Evolutionary conservation across 2,888 invertebrate genomes (phyloP).

Genomic region (Sialis fuliginosa): DNA sequence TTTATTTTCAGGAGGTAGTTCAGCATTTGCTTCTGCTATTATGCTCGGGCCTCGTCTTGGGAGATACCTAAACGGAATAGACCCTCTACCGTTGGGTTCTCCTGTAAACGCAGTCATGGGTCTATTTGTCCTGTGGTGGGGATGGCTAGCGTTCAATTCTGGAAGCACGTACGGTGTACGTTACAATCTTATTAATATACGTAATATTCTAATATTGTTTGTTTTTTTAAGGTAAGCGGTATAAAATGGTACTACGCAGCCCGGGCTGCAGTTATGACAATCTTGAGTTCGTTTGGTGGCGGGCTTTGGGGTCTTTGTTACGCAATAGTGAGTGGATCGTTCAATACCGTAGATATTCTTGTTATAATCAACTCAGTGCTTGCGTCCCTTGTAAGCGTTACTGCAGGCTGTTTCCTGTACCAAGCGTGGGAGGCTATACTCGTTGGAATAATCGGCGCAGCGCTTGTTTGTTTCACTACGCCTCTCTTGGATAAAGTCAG

Average conservation of each 20-base stretch:
- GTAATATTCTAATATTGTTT: background rate
- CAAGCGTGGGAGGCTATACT: conserved; percentile 72
- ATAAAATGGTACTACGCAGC: conserved; percentile 86
- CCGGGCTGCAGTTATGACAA: conserved; percentile 74
- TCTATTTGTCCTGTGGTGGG: conserved; percentile 90
- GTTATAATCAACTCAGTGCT: conserved; percentile 78
- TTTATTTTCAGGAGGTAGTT: conserved; percentile 34
- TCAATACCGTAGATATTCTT: conserved; percentile 60
- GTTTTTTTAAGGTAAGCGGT: conserved; percentile 38
- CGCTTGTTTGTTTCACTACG: conserved; percentile 49
- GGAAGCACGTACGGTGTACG: conserved; percentile 69
- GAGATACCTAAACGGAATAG: conserved; percentile 59
- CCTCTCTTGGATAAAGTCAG: conserved; percentile 51
- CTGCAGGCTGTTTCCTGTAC: conserved; percentile 76
- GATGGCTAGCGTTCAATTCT: conserved; percentile 90
- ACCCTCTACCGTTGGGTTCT: conserved; percentile 62
- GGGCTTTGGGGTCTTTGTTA: conserved; percentile 52
- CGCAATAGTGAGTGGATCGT: conserved; percentile 44
- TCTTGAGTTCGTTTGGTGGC: conserved; percentile 82
- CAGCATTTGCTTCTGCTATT: conserved; percentile 72
- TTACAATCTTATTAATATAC: conserved; percentile 6
- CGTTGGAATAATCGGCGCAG: conserved; percentile 63
- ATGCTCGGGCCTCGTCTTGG: conserved; percentile 82
- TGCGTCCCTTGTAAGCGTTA: conserved; percentile 73
- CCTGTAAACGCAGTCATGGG: conserved; percentile 87